phyloP scores from a whole-genome alignment of 2,113 vertebrate genomes.

The Laticauda colubrina region DNA sequence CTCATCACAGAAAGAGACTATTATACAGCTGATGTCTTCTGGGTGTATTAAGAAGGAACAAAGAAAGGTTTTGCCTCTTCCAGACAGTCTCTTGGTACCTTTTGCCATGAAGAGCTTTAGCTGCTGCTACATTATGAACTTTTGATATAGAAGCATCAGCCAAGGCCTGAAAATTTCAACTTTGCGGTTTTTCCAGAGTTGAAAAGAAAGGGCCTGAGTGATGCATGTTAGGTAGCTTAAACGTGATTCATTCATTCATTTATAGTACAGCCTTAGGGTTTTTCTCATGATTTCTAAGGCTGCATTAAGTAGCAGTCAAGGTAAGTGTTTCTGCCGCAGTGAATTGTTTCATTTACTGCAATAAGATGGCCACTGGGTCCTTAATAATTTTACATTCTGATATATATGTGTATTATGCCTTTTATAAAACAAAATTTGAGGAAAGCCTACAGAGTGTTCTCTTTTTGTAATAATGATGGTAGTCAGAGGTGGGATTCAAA shows the following conservation, averaged over 20 bases:
- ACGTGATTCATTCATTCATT: constrained; percentile 54
- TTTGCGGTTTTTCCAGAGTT: background rate
- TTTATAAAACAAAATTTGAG: background rate
- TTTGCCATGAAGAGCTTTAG: background rate
- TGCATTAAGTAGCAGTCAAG: constrained; percentile 54
- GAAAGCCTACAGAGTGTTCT: background rate
- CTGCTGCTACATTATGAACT: background rate
- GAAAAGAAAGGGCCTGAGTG: background rate
- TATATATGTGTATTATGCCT: background rate
- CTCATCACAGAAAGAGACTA: background rate
- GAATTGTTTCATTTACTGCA: background rate
- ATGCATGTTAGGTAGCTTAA: constrained; percentile 30
- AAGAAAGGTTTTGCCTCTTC: background rate
- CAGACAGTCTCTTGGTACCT: background rate
- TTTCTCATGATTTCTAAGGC: constrained; percentile 62
- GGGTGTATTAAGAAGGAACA: background rate
- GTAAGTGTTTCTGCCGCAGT: background rate
- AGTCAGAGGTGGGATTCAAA: background rate
- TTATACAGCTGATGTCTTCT: background rate
- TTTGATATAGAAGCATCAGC: background rate
- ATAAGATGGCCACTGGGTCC: background rate
- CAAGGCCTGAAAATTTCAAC: background rate
- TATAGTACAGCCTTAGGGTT: constrained; percentile 40
- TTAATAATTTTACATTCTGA: background rate
- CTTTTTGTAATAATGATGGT: background rate